A percentile compares a stretch with the other conserved stretches of the same genome.
Evolutionary conservation across 2,888 invertebrate genomes (phyloP).

Genomic region (Lithosia quadra): DNA sequence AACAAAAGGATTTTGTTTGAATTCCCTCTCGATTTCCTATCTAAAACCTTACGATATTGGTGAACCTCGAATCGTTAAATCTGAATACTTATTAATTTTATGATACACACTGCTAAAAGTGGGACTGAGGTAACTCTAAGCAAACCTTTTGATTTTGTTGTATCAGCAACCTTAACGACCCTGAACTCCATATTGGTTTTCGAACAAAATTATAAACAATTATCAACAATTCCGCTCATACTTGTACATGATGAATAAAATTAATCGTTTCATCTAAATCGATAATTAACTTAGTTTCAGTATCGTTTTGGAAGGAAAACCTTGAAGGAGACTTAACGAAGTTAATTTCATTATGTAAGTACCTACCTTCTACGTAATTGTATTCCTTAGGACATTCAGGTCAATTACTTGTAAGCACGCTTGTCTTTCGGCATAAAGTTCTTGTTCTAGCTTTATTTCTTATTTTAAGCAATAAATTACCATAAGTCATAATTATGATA

Average conservation of each 20-base stretch:
- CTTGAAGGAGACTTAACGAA: constrained; percentile 62
- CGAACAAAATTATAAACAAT: background rate
- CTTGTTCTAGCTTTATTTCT: constrained; percentile 4
- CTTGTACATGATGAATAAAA: constrained; percentile 7
- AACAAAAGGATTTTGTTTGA: too few species aligned
- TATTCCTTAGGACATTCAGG: constrained; percentile 38
- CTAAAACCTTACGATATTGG: background rate
- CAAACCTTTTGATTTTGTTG: background rate
- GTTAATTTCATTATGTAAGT: constrained; percentile 62
- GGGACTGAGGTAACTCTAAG: background rate
- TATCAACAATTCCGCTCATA: constrained; percentile 7
- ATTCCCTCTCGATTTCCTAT: background rate
- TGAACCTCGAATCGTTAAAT: background rate
- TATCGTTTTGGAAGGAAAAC: constrained; percentile 55
- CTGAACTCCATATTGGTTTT: background rate
- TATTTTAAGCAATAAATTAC: constrained; percentile 3
- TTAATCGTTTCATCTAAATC: constrained; percentile 21
- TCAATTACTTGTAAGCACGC: constrained; percentile 27
- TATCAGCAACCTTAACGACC: background rate
- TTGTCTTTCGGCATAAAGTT: constrained; percentile 11
- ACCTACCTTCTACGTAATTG: constrained; percentile 55
- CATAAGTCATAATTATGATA: too few species aligned
- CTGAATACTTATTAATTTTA: background rate
- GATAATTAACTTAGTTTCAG: constrained; percentile 60
- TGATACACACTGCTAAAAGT: background rate